Evolutionary conservation across 1,140 invertebrate genomes (phyloP).

Genomic region (Antheraea pernyi): DNA sequence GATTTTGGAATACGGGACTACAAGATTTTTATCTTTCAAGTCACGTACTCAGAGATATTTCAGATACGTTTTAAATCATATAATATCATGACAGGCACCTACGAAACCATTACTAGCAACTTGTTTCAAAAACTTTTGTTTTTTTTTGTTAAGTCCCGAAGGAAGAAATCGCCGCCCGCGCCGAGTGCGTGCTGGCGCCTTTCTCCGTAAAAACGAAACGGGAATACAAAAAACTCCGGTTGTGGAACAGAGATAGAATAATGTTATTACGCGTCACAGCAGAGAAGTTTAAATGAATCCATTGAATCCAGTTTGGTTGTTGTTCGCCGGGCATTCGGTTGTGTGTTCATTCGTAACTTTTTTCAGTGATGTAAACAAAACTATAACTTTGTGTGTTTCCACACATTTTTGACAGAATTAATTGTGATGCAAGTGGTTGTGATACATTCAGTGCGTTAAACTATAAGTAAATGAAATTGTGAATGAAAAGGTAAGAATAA

Average conservation of each 20-base stretch:
- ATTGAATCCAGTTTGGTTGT: constrained; percentile 73
- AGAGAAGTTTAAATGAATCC: constrained; percentile 35
- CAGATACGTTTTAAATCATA: constrained; percentile 6
- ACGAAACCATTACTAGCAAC: constrained; percentile 61
- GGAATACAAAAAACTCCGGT: constrained; percentile 18
- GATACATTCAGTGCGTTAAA: constrained; percentile 22
- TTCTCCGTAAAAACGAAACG: constrained; percentile 58
- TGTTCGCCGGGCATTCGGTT: constrained; percentile 54
- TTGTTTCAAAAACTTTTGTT: constrained; percentile 74
- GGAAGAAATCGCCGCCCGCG: constrained; percentile 73
- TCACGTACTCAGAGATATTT: neutral
- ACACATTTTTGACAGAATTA: constrained; percentile 45
- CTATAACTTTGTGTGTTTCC: constrained; percentile 45
- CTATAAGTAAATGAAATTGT: constrained; percentile 27
- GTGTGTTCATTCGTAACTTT: constrained; percentile 42
- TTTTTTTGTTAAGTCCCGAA: constrained; percentile 61
- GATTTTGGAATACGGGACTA: neutral
- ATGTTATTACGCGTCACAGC: constrained; percentile 67
- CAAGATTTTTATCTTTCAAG: neutral
- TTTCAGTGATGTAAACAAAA: constrained; percentile 67
- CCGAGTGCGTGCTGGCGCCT: constrained; percentile 70
- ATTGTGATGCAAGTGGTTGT: constrained; percentile 49
- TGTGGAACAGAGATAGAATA: constrained; percentile 49
- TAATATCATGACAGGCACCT: constrained; percentile 53
- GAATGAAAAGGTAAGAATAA: constrained; percentile 61